Base-by-base conservation (phyloP, 2,113 vertebrate genomes). In the Mohoua ochrocephala region DNA sequence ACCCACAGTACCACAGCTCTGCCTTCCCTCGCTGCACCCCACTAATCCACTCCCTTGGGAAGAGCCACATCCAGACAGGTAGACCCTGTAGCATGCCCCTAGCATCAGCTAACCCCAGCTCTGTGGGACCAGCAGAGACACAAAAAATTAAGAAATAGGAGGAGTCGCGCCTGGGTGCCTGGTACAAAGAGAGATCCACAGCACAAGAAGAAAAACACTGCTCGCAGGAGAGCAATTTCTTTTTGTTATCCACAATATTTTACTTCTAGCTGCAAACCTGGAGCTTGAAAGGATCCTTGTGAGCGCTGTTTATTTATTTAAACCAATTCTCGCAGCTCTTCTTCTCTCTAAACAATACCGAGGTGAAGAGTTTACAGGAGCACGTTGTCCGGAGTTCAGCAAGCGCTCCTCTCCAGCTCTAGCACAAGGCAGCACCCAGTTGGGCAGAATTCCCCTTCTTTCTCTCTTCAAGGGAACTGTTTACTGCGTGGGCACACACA, bases 301-400 rank as follows among this genome's bases (percentile, higher is more conserved):
- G 89, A 94, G 70, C 28, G 78, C 89, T 94, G 50, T 97, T 98
- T 97, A 87, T 96, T 87, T 95, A 96, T 91, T 91, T 89, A 98
- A 97, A 87, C 53, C 75, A 94, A 96, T 95, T 96, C 94, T 95
- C 44, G 69, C 42, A 91, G 96, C 49, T 50, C 65, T 89, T 76
- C 87, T 90, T 35, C 87, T 96, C 87, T 97, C 91, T 79, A 97
- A 98, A 97, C 96, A 97, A 95, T 84, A 90, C 63, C 0, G 73
- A 97, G 97, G 97, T 97, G 97, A 98, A 98, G 90, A 96, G 97
- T 98, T 97, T 98, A 97, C 60, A 84, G 56, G 68, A 92, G 83
- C 73, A 52, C 30, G 0, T 31, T 54, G 69, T 44, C 88, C 74
- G 4, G 52, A 81, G 75, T 75, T 93, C 28, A 22, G 75, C 59